Evolutionary conservation across 2,888 invertebrate species (phyloP).

Genomic region (Enoplolaimus lenunculus): DNA sequence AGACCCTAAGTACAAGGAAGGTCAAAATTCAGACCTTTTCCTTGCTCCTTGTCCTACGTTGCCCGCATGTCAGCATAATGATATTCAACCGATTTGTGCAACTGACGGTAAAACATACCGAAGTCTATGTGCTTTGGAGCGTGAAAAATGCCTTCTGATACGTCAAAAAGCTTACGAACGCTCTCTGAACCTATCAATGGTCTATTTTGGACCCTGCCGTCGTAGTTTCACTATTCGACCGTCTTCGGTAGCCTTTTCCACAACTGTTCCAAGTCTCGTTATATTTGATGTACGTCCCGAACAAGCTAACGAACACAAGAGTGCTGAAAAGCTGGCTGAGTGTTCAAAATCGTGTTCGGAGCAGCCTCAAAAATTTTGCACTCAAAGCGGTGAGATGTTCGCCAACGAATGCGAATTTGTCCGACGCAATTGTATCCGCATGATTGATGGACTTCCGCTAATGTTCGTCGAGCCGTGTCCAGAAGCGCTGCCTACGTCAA

Average conservation of each 20-base stretch:
- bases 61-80: not conserved
- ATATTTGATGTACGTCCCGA: not conserved
- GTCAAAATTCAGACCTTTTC: not conserved
- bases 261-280: too few species aligned
- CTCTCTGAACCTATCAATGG: not conserved
- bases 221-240: not conserved
- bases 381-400: not conserved
- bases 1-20: not conserved
- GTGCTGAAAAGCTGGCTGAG: not conserved
- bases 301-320: not conserved
- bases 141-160: not conserved
- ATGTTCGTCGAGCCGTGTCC: not conserved
- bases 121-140: conserved; percentile 5
- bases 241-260: not conserved
- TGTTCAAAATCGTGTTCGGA: conserved; percentile 7
- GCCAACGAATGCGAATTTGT: not conserved
- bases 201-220: not conserved
- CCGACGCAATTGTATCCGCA: not conserved
- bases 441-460: not conserved
- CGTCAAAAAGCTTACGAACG: not conserved
- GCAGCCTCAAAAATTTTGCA: not conserved
- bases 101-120: not conserved
- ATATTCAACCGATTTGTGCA: not conserved
- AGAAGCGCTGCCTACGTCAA: not conserved
- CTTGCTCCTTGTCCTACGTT: not conserved